A percentile compares a stretch with the other conserved stretches of the same genome.
These are phyloP conservation scores for Dorcus hopei DNA, from an alignment of 2,888 invertebrate species.

Conservation along the genomic window DNA sequence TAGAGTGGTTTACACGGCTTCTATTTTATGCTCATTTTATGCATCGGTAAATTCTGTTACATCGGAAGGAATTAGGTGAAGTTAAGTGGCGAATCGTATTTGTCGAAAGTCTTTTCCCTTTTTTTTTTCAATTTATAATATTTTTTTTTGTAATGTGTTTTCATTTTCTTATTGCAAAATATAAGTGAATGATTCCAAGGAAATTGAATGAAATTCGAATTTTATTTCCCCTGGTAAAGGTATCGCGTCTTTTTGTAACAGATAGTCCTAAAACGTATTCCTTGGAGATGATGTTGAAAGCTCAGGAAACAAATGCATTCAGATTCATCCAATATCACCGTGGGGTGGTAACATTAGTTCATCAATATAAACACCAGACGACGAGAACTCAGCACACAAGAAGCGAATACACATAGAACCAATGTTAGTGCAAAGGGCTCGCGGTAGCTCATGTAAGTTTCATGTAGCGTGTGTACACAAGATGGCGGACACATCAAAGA, in stretches of 20 bases:
- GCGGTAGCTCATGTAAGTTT: slow-evolving; percentile 48
- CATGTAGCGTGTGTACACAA: slow-evolving; percentile 45
- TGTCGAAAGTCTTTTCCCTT: background rate
- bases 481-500: slow-evolving; percentile 49
- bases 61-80: slow-evolving; percentile 1
- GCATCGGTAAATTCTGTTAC: slow-evolving; percentile 11
- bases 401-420: slow-evolving; percentile 33
- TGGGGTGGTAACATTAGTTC: slow-evolving; percentile 26
- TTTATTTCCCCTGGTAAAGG: background rate
- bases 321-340: slow-evolving; percentile 30
- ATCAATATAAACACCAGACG: slow-evolving; percentile 29
- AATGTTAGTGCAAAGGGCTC: slow-evolving; percentile 39
- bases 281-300: slow-evolving; percentile 11
- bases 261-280: slow-evolving; percentile 3
- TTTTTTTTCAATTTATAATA: background rate
- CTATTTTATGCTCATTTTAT: slow-evolving; percentile 16
- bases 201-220: no score
- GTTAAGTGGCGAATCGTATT: background rate
- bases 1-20: slow-evolving; percentile 24
- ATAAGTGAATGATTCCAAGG: no score
- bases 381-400: slow-evolving; percentile 29
- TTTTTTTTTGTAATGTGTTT: background rate
- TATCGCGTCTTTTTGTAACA: background rate
- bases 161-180: background rate
- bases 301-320: slow-evolving; percentile 26